Percentiles rank a stretch among this genome's conserved stretches.
phyloP scores from a whole-genome alignment of 2,797 vertebrate species.

The Ctenochaetus hawaiiensis region DNA sequence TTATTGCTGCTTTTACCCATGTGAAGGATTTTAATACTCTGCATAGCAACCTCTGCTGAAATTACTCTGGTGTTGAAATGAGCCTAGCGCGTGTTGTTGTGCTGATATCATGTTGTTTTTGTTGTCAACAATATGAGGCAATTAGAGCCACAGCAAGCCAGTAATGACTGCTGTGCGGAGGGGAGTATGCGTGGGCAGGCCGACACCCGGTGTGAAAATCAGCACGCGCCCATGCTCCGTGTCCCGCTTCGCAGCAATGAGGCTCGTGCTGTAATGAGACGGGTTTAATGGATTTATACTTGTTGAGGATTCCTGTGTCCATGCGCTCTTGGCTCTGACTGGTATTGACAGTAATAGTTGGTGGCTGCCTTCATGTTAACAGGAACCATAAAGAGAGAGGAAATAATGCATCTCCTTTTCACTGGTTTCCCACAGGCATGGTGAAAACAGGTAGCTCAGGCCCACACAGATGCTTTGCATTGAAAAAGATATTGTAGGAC shows the following conservation, averaged over 20 bases:
- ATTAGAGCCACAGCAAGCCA: constrained; percentile 76
- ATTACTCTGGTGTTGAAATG: constrained; percentile 21
- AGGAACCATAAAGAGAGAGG: constrained; percentile 23
- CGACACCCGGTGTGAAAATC: constrained; percentile 69
- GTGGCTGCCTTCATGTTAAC: constrained; percentile 63
- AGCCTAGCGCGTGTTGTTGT: constrained; percentile 36
- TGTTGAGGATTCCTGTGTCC: constrained; percentile 73
- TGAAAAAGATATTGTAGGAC: constrained; percentile 7
- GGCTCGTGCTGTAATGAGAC: constrained; percentile 82
- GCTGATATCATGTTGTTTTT: constrained; percentile 48
- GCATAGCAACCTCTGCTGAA: not conserved
- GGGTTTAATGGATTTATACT: constrained; percentile 85
- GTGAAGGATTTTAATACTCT: not conserved
- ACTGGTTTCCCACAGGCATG: constrained; percentile 60
- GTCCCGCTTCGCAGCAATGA: constrained; percentile 68
- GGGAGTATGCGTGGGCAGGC: constrained; percentile 48
- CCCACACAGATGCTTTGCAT: constrained; percentile 28
- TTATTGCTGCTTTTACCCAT: not conserved
- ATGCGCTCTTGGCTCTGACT: constrained; percentile 64
- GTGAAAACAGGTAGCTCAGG: constrained; percentile 61
- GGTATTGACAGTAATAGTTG: constrained; percentile 71
- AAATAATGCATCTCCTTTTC: not conserved
- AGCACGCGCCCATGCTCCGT: constrained; percentile 59
- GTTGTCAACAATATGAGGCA: constrained; percentile 71
- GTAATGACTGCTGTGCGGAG: constrained; percentile 71